phyloP scores from a whole-genome alignment of 2,888 invertebrate species.

The Polydrusus pterygomalis region DNA sequence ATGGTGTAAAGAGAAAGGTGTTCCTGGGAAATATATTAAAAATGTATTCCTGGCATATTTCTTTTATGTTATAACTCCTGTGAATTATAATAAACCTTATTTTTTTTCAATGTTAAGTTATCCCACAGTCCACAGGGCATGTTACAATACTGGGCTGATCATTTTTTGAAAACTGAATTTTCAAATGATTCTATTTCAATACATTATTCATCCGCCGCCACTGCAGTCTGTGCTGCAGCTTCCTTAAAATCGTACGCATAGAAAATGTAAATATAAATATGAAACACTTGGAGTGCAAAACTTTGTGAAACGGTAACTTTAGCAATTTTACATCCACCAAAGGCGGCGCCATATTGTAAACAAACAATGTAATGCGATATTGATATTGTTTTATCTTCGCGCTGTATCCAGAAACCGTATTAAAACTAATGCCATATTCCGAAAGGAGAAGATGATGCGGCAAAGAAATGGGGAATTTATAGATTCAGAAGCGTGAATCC shows the following conservation, averaged over 20 bases:
- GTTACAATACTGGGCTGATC: no score
- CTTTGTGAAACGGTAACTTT: conserved; percentile 42
- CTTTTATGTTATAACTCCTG: no score
- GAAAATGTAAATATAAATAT: conserved; percentile 32
- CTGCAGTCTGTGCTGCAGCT: background rate
- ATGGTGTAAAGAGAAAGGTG: no score
- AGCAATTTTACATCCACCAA: conserved; percentile 48
- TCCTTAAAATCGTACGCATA: conserved; percentile 15
- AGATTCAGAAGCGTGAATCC: conserved; percentile 12
- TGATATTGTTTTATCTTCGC: conserved; percentile 62
- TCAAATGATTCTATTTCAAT: no score
- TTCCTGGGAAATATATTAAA: no score
- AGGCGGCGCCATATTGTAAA: conserved; percentile 53
- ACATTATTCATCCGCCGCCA: background rate
- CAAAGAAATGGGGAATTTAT: conserved; percentile 29
- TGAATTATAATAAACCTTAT: no score
- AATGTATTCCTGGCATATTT: no score
- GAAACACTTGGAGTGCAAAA: conserved; percentile 41
- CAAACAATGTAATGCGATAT: conserved; percentile 59
- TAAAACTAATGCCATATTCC: conserved; percentile 50
- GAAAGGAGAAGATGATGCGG: conserved; percentile 20
- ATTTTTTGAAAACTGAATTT: no score
- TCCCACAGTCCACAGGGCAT: no score
- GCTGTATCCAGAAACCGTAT: conserved; percentile 44
- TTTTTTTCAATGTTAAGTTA: no score